Evolutionary conservation across 2,113 vertebrate genomes (phyloP), one percentile per base, ranked within the genome.

Genomic region (Scomber scombrus): DNA sequence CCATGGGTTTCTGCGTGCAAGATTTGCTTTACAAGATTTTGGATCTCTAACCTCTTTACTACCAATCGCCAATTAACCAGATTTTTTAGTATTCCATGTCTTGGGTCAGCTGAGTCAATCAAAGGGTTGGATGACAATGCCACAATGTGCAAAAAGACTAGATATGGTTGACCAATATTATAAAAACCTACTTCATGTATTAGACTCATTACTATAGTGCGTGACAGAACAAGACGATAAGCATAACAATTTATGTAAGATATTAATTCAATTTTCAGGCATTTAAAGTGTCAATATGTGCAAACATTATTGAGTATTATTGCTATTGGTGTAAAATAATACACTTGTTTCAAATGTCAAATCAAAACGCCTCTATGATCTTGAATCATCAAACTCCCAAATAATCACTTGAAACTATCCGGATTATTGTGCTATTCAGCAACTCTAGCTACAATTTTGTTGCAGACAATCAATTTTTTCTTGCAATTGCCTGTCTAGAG

Each of bases 401-500:
- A 83, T 47, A 78, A 85, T 62, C 58, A 49, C 67, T 61, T 66
- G 29, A 64, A 62, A 74, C 52, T 18, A 34, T 54, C 68, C 10
- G 21, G 47, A 71, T 62, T 54, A 57, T 80, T 74, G 29, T 52
- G 19, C 54, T 75, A 71, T 80, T 58, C 52, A 75, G 69, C 40
- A 56, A 51, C 11, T 79, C 56, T 34, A 14, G 40, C 78, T 67
- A 66, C 65, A 77, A 70, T 67, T 80, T 63, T 55, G 7, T 61
- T 45, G 19, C 63, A 18, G 56, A 75, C 74, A 73, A 78, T 73
- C 50, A 16, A 51, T 86, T 83, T 76, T 40, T 79, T 81, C 50
- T 54, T 66, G 47, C 85, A 77, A 75, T 58, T 81, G 82, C 56
- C 77, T 66, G 71, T 84, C 82, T 72, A n/a, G 64, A 79, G 78